Evolutionary conservation across 2,113 vertebrate species (phyloP), one percentile per base, ranked within the genome.

Genomic region (Symphodus melops): DNA sequence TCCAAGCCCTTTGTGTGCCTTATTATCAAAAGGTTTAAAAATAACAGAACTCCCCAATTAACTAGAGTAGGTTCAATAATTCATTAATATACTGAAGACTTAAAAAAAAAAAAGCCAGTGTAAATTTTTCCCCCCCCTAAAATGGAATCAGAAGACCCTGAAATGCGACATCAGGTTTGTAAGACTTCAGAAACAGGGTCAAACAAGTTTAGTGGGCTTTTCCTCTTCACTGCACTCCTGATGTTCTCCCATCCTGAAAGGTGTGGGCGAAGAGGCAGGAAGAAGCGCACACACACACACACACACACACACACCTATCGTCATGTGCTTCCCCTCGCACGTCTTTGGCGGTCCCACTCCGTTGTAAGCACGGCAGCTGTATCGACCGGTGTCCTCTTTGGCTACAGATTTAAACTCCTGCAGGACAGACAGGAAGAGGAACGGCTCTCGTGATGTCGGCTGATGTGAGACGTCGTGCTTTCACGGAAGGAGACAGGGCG

Each of bases 361-460:
- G 17, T 92, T 92, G 0, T 85, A 79, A 1, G 91, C 91, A 75
- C n/a, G 68, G 81, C 91, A 92, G 77, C 86, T 88, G 86, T 92
- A 92, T 5, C 7, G 79, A 0, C 91, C 91, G 0, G 65, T 86
- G 84, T 92, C 91, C 36, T 90, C 85, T 83, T 92, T 92, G 77
- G 76, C 36, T 9, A 92, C 86, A 0, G 90, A 55, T 60, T 79
- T 89, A 25, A 92, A 92, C 74, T 92, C 90, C 91, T 92, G 82
- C 7, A 59, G 23, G 20, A 2, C 11, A 77, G n/a, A 54, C 25
- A 12, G 19, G n/a, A n/a, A 58, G 9, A 49, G 1, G 19, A 33
- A 48, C 63, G 16, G 3, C 13, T 42, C 8, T 33, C 9, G 6
- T 21, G 4, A 25, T 25, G n/a, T 8, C 2, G 39, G 39, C 39